A percentile compares a stretch with the other conserved stretches of the same genome.
phyloP scores from a whole-genome alignment of 2,888 invertebrate genomes.

The Tupiocoris notatus region DNA sequence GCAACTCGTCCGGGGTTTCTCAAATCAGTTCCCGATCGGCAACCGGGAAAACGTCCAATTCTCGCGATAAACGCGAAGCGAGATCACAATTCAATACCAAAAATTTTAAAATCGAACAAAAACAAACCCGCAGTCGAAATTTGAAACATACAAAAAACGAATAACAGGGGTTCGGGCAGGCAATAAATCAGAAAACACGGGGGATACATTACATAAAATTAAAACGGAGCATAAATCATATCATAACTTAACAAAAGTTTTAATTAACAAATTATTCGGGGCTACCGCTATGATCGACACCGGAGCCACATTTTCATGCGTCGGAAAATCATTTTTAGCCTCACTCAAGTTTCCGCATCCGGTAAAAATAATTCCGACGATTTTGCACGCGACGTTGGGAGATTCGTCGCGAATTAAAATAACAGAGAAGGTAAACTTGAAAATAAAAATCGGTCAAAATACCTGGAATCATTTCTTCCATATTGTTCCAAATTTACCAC shows the following conservation, averaged over 20 bases:
- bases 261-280: not conserved
- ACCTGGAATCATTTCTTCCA: not conserved
- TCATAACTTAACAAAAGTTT: not conserved
- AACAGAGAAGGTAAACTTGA: not conserved
- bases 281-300: slow-evolving; percentile 6
- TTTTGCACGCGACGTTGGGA: not conserved
- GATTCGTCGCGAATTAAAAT: not conserved
- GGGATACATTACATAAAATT: too few relatives aligned
- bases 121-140: too few relatives aligned
- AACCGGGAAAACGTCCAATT: too few relatives aligned
- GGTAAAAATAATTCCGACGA: not conserved
- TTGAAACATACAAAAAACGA: not conserved
- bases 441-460: not conserved
- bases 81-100: too few relatives aligned
- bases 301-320: not conserved
- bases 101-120: too few relatives aligned
- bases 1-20: too few relatives aligned
- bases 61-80: too few relatives aligned
- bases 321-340: not conserved
- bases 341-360: not conserved
- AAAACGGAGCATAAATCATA: not conserved
- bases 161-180: not conserved
- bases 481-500: not conserved
- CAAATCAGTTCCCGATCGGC: too few relatives aligned
- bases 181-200: slow-evolving; percentile 20